phyloP scores from a whole-genome alignment of 2,888 invertebrate genomes.

The Orthosia gracilis region DNA sequence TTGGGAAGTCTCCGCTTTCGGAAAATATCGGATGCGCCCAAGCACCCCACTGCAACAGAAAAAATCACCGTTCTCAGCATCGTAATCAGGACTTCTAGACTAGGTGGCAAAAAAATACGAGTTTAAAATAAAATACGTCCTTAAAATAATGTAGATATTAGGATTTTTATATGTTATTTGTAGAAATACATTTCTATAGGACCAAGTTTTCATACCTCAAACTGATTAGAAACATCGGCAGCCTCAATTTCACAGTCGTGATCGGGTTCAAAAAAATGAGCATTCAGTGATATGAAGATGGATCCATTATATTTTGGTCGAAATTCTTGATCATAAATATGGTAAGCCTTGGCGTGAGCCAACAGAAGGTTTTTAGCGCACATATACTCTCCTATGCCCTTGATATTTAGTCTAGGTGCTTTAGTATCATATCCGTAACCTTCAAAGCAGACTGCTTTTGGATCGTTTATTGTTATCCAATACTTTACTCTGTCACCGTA shows the following conservation, averaged over 20 bases:
- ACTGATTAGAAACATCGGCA: conserved; percentile 85
- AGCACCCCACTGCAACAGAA: conserved; percentile 86
- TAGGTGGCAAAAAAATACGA: not conserved
- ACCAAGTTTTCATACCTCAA: conserved; percentile 77
- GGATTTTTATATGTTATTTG: not conserved
- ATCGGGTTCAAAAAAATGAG: conserved; percentile 83
- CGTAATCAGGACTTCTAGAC: not conserved
- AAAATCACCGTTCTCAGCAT: not conserved
- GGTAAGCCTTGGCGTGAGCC: conserved; percentile 90
- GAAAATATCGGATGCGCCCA: conserved; percentile 92
- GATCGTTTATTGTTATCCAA: conserved; percentile 92
- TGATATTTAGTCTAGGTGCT: conserved; percentile 76
- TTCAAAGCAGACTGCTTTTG: conserved; percentile 77
- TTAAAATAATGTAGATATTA: not conserved
- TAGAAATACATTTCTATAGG: too few relatives aligned
- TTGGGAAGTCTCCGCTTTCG: conserved; percentile 91
- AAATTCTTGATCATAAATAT: conserved; percentile 87
- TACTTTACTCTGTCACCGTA: conserved; percentile 86
- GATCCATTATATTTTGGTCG: conserved; percentile 74
- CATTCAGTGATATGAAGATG: conserved; percentile 64
- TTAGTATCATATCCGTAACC: conserved; percentile 81
- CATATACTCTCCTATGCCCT: conserved; percentile 84
- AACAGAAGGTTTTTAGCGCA: conserved; percentile 85
- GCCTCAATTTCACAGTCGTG: conserved; percentile 83
- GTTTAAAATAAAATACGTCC: not conserved